These are phyloP conservation scores for Bradypodion pumilum DNA, from an alignment of 2,797 vertebrate species.

Conservation along the genomic window DNA sequence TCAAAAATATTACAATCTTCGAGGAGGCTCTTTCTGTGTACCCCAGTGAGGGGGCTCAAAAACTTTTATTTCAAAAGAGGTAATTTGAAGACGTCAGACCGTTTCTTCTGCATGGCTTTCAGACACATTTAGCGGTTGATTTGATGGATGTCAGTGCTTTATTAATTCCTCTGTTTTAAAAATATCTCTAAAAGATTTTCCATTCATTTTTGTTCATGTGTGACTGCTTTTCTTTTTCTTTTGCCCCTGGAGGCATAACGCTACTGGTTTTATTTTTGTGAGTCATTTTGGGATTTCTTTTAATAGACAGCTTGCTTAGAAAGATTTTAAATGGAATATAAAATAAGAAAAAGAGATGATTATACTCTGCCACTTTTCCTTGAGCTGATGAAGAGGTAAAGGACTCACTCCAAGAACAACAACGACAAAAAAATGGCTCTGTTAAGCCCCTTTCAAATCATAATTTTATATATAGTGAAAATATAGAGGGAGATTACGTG, in stretches of 20 bases:
- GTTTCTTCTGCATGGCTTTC: not conserved
- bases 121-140: no score
- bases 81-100: not conserved
- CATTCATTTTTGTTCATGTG: not conserved
- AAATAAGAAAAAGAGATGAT: not conserved
- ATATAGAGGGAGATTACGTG: not conserved
- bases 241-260: no score
- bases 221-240: not conserved
- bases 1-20: no score
- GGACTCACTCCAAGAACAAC: not conserved
- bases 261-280: not conserved
- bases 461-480: not conserved
- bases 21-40: no score
- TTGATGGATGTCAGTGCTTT: not conserved
- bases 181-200: not conserved
- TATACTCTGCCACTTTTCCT: not conserved
- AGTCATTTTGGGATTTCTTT: not conserved
- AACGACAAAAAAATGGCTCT: not conserved
- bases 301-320: not conserved
- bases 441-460: not conserved
- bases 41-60: no score
- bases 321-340: not conserved
- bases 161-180: not conserved
- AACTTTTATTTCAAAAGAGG: not conserved
- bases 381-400: not conserved